Percentiles rank a stretch among this genome's conserved stretches.
These are phyloP conservation scores for Lemur catta DNA, from an alignment of 2,797 vertebrate species.

Conservation along the genomic window DNA sequence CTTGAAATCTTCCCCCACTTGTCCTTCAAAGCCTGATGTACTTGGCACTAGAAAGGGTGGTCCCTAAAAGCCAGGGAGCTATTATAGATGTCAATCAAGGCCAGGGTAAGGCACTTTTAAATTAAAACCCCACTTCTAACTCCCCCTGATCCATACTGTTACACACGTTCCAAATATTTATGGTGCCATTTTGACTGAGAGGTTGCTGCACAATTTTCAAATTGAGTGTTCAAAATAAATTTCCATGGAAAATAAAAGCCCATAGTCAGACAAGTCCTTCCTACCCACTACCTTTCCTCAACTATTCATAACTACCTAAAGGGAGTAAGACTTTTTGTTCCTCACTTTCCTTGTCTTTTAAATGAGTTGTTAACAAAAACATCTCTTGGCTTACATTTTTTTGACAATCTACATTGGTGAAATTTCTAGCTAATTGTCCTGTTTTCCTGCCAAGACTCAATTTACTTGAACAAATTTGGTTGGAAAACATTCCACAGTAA, in stretches of 20 bases:
- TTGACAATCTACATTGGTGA: not conserved
- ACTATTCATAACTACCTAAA: not conserved
- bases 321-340: not conserved
- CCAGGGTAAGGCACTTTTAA: not conserved
- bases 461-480: not conserved
- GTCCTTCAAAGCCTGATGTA: not conserved
- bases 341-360: not conserved
- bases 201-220: not conserved
- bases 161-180: not conserved
- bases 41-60: not conserved
- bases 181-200: not conserved
- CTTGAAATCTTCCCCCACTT: not conserved
- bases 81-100: not conserved
- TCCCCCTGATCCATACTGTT: not conserved
- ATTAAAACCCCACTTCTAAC: not conserved
- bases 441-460: not conserved
- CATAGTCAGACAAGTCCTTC: not conserved
- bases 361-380: not conserved
- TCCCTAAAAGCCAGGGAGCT: not conserved
- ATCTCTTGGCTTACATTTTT: not conserved
- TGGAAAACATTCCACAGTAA: not conserved
- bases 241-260: not conserved
- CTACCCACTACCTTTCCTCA: not conserved
- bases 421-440: not conserved
- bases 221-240: conserved; percentile 6